Evolutionary conservation across 37 sponge, comb jelly and placozoan genomes (phyloP), one percentile per base, ranked within the genome.

Genomic region (Cliona cf. orientalis): DNA sequence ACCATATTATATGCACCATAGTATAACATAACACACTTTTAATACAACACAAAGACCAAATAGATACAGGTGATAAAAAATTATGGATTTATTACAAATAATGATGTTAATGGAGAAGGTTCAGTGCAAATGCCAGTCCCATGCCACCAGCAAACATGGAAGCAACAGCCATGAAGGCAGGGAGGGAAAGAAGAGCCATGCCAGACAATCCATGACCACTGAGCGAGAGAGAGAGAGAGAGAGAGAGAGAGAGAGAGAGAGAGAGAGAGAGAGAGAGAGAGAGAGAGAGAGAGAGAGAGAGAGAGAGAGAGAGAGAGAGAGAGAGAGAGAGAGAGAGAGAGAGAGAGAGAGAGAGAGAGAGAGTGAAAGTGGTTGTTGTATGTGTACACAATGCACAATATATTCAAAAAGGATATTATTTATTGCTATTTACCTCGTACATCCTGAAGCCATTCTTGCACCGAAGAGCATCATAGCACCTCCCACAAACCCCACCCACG

Each of bases 171-270:
- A 83, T 12, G 37, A 82, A 77, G 46, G 89, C 82, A 0, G 63
- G 19, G 1, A 43, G 32, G 53, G 68, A 70, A 38, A 89, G 66
- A n/a, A 89, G 73, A 32, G 69, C 83, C 60, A 78, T 69, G 1
- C 89, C 89, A 45, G 89, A 89, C 36, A 89, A 42, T 2, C 89
- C 89, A 77, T 89, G 89, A 46, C 89, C 89, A n/a, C n/a, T n/a
- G n/a, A n/a, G n/a, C n/a, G n/a, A n/a, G n/a, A n/a, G n/a, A n/a
- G n/a, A n/a, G n/a, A n/a, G n/a, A n/a, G 68, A 22, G 42, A 32
- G 0, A 28, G 14, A 41, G 62, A 42, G 74, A 34, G 46, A 22
- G 35, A 28, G n/a, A n/a, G n/a, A n/a, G n/a, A n/a, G n/a, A n/a
- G n/a, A n/a, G n/a, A n/a, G n/a, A 43, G 7, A 11, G 25, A 75